Evolutionary conservation across 2,113 vertebrate genomes (phyloP).

Genomic region (Istiophorus platypterus): DNA sequence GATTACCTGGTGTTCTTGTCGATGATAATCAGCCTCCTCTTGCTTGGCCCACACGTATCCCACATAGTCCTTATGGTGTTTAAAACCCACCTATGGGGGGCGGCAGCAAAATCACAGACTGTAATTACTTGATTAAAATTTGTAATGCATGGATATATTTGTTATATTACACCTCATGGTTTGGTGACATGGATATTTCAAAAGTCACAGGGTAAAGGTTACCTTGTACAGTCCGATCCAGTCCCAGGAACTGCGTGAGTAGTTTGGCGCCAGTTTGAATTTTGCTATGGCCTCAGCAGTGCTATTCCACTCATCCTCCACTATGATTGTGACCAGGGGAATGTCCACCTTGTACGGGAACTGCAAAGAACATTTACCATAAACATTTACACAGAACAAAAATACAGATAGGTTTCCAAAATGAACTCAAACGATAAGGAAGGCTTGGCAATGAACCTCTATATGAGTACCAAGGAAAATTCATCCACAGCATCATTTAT

Average conservation of each 20-base stretch:
- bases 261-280: constrained; percentile 87
- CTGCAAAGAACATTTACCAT: constrained; percentile 75
- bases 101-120: background rate
- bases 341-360: constrained; percentile 92
- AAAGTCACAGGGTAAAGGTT: constrained; percentile 2
- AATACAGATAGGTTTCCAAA: background rate
- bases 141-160: background rate
- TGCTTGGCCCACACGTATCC: constrained; percentile 95
- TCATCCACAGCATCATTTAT: background rate
- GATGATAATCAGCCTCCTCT: constrained; percentile 88
- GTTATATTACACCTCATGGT: background rate
- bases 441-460: background rate
- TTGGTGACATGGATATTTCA: background rate
- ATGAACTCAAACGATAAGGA: background rate
- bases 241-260: constrained; percentile 96
- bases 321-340: constrained; percentile 89
- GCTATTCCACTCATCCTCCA: constrained; percentile 94
- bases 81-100: constrained; percentile 92
- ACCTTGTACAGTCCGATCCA: constrained; percentile 99
- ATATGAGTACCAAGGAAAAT: background rate
- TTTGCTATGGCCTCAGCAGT: constrained; percentile 89
- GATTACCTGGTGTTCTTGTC: constrained; percentile 85
- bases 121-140: background rate
- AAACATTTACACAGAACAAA: background rate
- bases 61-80: constrained; percentile 96